These are phyloP conservation scores for Paratilapia polleni DNA, from an alignment of 2,113 vertebrate genomes.

Conservation along the genomic window DNA sequence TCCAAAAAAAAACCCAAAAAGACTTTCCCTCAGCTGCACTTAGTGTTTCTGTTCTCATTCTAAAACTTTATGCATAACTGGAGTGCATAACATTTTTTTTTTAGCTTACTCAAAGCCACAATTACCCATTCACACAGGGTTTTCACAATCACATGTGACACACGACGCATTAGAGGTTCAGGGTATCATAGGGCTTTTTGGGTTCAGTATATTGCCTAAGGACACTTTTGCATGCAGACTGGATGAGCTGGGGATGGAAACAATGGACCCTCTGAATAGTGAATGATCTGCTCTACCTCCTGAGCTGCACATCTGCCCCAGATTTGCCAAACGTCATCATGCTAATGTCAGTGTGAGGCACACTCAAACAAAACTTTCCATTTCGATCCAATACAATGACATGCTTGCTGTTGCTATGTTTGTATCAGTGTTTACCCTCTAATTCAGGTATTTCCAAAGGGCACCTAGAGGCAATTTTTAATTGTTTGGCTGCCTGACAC, in stretches of 20 bases:
- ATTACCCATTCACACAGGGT: neutral
- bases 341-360: too few species aligned
- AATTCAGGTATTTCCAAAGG: constrained; percentile 14
- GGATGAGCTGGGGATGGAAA: neutral
- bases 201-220: neutral
- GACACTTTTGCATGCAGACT: neutral
- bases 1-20: neutral
- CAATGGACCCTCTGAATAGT: neutral
- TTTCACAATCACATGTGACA: neutral
- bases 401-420: neutral
- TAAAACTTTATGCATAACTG: neutral
- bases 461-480: neutral
- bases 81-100: too few species aligned
- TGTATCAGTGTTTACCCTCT: neutral
- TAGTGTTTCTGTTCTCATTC: neutral
- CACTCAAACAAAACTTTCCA: neutral
- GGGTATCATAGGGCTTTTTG: neutral
- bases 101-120: neutral
- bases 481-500: constrained; percentile 3
- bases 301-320: neutral
- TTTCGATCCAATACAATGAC: neutral
- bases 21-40: neutral
- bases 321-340: too few species aligned
- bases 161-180: neutral
- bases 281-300: neutral